Base-by-base conservation (phyloP, 2,888 invertebrate genomes). In the Yponomeuta evonymella region DNA sequence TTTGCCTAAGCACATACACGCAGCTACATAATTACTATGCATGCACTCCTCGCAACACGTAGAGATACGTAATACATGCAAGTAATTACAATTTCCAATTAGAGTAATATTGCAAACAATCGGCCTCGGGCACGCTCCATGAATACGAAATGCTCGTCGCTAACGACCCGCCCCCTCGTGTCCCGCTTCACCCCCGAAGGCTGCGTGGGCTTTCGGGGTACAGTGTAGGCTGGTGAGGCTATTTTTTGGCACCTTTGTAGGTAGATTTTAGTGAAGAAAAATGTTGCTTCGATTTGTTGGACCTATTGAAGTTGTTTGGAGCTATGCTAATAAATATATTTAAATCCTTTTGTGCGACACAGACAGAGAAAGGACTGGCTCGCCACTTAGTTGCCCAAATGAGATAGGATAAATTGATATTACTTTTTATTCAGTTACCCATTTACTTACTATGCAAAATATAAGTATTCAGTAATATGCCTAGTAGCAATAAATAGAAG, bases 91-190 rank as follows among this genome's bases (percentile, higher is more conserved):
- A 90, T 91, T 43, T 85, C 85, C 91, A 92, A 91, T 92, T 92
- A 91, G 89, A 89, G 87, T 91, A 90, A 91, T 90, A 91, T 90
- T 89, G 90, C 92, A 92, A 92, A 92, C 91, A 91, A 92, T 90
- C 89, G 91, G 87, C 88, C 86, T 81, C 84, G 75, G 88, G 85
- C 85, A 86, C 87, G 87, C 89, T 90, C 88, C 89, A 90, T 91
- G 92, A 91, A 92, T 92, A 90, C 91, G 86, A 89, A 91, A 91
- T 91, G 87, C 15, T 88, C 74, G 74, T 75, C 90, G 86, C 91
- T 91, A 91, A 91, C 92, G 91, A 92, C 87, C 85, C 79, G 77
- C 83, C 81, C 74, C 78, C 76, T 74, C 75, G 75, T 74, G 71
- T 43, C 75, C 73, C 74, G 72, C 74, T 73, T 51, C 74, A 43